Conservation (phyloP, 2,797 vertebrate species). For the Tragopan temminckii region DNA sequence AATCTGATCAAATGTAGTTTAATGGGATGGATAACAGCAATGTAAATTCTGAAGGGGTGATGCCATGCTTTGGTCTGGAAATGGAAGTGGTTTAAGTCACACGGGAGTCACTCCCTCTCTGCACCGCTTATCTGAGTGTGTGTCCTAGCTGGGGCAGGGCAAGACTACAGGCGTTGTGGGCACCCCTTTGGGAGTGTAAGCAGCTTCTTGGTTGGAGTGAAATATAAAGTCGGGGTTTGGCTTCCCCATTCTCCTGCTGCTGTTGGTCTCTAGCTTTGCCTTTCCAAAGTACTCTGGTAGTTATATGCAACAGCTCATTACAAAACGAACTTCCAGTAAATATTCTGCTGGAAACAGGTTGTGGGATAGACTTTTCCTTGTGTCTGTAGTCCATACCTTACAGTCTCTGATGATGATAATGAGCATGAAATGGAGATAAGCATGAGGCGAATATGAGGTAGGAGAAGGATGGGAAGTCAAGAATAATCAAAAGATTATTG, state of each 20-base stretch:
- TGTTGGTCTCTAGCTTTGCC: background rate
- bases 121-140: background rate
- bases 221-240: background rate
- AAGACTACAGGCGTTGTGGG: background rate
- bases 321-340: background rate
- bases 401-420: background rate
- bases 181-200: background rate
- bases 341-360: background rate
- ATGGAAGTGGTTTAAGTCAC: background rate
- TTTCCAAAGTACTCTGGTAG: background rate
- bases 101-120: background rate
- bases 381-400: background rate
- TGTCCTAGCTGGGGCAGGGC: background rate
- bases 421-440: background rate
- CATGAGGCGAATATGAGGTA: background rate
- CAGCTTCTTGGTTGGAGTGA: background rate
- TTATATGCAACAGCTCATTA: background rate
- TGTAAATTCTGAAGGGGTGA: constrained; percentile 53
- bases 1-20: constrained; percentile 84
- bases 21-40: constrained; percentile 8
- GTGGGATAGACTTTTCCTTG: background rate
- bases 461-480: background rate
- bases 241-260: background rate
- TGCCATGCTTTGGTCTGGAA: constrained; percentile 34
- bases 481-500: background rate